Conservation (phyloP, 2,113 vertebrate genomes). For the Emberiza fucata region DNA sequence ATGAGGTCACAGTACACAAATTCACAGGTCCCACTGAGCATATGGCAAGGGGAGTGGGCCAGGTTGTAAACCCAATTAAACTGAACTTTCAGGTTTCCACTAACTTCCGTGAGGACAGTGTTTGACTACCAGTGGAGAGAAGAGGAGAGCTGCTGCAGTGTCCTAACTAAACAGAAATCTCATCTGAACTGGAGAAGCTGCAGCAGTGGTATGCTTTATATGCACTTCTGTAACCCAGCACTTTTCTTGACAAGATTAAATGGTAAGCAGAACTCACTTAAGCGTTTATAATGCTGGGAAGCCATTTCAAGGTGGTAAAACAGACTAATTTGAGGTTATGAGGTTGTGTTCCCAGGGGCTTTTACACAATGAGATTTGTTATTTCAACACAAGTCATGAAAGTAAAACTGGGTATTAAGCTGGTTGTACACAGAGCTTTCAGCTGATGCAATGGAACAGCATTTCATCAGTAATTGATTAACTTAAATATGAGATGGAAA, state of each 20-base stretch:
- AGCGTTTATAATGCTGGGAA: neutral
- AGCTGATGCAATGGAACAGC: conserved; percentile 30
- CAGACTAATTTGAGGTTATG: neutral
- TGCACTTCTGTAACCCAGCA: neutral
- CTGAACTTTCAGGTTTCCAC: neutral
- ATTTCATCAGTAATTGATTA: conserved; percentile 25
- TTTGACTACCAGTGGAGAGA: neutral
- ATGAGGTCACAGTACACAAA: neutral
- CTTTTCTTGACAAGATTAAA: neutral
- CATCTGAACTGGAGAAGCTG: neutral
- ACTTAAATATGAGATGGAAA: neutral
- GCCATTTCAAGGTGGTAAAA: neutral
- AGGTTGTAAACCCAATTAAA: neutral
- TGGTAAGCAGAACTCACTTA: neutral
- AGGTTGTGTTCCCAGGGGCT: neutral
- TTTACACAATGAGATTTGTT: conserved; percentile 23
- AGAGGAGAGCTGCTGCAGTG: neutral
- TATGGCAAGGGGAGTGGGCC: neutral
- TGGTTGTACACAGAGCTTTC: conserved; percentile 3
- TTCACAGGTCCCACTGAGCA: neutral
- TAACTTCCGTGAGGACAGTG: neutral
- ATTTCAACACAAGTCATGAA: neutral
- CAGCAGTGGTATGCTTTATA: neutral
- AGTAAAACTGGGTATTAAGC: neutral
- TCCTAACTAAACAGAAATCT: neutral